A percentile compares a stretch with the other conserved stretches of the same genome.
phyloP scores from a whole-genome alignment of 2,888 invertebrate genomes.

The Julus scanicus region DNA sequence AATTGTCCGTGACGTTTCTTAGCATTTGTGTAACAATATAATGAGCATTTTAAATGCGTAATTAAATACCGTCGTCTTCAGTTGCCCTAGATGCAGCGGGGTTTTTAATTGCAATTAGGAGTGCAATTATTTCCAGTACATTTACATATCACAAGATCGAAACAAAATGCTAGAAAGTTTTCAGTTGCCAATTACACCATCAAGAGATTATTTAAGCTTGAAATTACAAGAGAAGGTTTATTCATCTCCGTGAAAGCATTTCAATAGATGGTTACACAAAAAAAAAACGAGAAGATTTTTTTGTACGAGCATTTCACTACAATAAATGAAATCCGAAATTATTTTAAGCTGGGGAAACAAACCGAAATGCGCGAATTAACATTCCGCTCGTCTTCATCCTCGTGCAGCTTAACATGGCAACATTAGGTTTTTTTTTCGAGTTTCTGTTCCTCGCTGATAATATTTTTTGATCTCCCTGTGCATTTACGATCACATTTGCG shows the following conservation, averaged over 20 bases:
- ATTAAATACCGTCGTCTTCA: conserved; percentile 35
- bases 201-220: conserved; percentile 23
- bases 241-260: background rate
- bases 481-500: conserved; percentile 45
- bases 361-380: conserved; percentile 31
- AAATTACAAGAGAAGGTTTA: background rate
- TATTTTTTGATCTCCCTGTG: background rate
- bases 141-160: conserved; percentile 41
- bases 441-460: conserved; percentile 1
- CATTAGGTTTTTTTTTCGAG: background rate
- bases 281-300: background rate
- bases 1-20: conserved; percentile 27
- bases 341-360: conserved; percentile 37
- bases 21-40: conserved; percentile 43
- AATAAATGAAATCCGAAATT: conserved; percentile 40
- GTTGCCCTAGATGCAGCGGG: background rate
- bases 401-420: background rate
- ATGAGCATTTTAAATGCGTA: conserved; percentile 39
- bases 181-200: conserved; percentile 38
- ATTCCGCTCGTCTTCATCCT: conserved; percentile 31
- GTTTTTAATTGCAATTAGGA: conserved; percentile 43
- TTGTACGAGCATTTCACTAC: background rate
- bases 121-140: conserved; percentile 34
- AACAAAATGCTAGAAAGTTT: conserved; percentile 6
- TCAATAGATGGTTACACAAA: background rate